phyloP scores from a whole-genome alignment of 2,888 invertebrate species.

The Colletes collaris region DNA sequence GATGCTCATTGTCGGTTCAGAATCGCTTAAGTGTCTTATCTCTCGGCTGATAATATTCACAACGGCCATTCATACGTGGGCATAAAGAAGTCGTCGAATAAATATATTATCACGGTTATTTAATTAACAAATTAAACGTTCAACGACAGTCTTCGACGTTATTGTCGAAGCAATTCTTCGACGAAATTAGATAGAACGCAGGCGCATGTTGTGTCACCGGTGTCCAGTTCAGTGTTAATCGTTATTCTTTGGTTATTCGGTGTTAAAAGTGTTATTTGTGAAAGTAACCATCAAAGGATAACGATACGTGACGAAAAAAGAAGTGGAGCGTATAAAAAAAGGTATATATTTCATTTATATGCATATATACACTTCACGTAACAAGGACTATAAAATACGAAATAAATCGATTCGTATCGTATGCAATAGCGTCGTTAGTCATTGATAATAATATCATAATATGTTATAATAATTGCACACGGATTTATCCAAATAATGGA shows the following conservation, averaged over 20 bases:
- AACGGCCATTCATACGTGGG: neutral
- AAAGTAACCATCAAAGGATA: neutral
- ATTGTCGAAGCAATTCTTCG: constrained; percentile 17
- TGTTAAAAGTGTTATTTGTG: constrained; percentile 25
- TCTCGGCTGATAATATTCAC: neutral
- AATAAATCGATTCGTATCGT: constrained; percentile 16
- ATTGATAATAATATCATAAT: neutral
- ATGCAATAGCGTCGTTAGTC: neutral
- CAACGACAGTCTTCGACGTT: neutral
- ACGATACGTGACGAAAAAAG: neutral
- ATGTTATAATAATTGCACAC: neutral
- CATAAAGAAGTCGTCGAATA: constrained; percentile 1
- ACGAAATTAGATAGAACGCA: constrained; percentile 36
- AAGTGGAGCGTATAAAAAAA: neutral
- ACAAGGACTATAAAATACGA: neutral
- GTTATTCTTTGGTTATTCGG: constrained; percentile 28
- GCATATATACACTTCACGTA: neutral
- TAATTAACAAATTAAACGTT: neutral
- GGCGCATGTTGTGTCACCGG: constrained; percentile 54
- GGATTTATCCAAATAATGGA: constrained; percentile 13
- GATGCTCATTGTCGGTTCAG: neutral
- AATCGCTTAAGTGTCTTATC: neutral
- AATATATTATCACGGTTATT: constrained; percentile 9
- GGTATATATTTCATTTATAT: constrained; percentile 25
- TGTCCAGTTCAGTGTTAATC: constrained; percentile 39